These are phyloP conservation scores for Cairina moschata DNA, from an alignment of 2,113 vertebrate genomes.

Conservation along the genomic window DNA sequence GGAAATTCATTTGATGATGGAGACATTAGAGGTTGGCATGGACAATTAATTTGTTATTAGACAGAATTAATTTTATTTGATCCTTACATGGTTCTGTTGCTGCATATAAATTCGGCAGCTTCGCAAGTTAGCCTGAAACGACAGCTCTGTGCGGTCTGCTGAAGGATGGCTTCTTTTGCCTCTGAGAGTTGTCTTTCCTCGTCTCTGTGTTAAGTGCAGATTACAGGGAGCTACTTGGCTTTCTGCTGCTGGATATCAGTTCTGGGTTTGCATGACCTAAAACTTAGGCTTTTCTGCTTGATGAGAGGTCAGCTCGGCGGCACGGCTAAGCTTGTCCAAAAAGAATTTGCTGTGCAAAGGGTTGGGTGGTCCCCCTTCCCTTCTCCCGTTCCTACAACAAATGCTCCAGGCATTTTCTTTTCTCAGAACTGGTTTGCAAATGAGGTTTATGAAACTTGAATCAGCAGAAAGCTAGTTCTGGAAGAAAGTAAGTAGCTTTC, in stretches of 20 bases:
- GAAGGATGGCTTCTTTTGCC: background rate
- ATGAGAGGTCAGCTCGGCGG: fast-evolving
- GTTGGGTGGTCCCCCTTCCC: background rate
- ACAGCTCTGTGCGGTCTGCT: background rate
- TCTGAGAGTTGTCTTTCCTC: background rate
- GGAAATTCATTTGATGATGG: slow-evolving; percentile 67
- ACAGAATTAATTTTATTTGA: slow-evolving; percentile 72
- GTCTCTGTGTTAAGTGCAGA: background rate
- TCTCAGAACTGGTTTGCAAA: background rate
- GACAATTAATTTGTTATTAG: slow-evolving; percentile 74
- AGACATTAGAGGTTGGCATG: slow-evolving; percentile 69
- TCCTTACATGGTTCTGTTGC: slow-evolving; percentile 55
- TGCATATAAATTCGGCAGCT: slow-evolving; percentile 47
- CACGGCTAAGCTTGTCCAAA: background rate
- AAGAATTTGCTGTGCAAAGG: fast-evolving
- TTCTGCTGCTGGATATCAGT: background rate
- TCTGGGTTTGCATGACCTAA: background rate
- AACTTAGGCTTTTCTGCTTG: background rate
- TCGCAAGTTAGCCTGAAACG: background rate
- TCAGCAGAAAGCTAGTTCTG: background rate
- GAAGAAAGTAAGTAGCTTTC: background rate
- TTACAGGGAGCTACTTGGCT: background rate
- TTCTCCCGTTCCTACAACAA: background rate
- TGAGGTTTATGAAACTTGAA: background rate
- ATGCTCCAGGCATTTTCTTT: background rate